These are phyloP conservation scores for Eulacestoma nigropectus DNA, from an alignment of 2,113 vertebrate genomes.

Conservation along the genomic window DNA sequence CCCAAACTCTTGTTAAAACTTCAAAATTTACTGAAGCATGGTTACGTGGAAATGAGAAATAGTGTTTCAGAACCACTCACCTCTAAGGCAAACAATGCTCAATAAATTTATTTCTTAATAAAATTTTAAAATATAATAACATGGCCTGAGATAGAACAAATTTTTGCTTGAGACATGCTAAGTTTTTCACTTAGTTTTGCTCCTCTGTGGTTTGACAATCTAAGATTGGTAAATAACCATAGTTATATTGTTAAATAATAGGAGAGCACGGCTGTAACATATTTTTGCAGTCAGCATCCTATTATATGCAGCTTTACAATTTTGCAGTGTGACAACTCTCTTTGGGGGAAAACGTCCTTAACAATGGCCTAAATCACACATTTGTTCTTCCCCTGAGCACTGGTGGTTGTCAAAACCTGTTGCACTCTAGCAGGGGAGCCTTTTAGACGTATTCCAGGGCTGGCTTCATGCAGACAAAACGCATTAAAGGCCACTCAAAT, in stretches of 20 bases:
- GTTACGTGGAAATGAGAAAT: not conserved
- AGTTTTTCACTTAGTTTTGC: not conserved
- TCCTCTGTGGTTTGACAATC: not conserved
- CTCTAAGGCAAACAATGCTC: not conserved
- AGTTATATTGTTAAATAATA: not conserved
- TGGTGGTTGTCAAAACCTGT: conserved; percentile 5
- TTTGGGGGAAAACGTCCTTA: not conserved
- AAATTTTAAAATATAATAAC: not conserved
- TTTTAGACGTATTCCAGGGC: conserved; percentile 5
- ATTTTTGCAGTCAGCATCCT: not conserved
- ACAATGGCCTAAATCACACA: conserved; percentile 14
- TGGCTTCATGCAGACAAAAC: conserved; percentile 32
- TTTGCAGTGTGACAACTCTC: conserved; percentile 17
- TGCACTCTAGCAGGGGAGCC: conserved; percentile 11
- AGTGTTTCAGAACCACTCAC: not conserved
- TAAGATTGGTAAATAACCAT: not conserved
- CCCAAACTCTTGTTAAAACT: not conserved
- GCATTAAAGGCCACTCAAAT: conserved; percentile 24
- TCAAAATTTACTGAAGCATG: not conserved
- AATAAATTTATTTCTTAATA: not conserved
- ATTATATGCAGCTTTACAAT: not conserved
- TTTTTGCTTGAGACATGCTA: not conserved
- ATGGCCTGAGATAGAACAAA: not conserved
- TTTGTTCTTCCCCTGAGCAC: not conserved
- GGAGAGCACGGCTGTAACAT: not conserved